Evolutionary conservation across 2,113 vertebrate genomes (phyloP), one percentile per base, ranked within the genome.

Genomic region (Telmatochromis sp.): DNA sequence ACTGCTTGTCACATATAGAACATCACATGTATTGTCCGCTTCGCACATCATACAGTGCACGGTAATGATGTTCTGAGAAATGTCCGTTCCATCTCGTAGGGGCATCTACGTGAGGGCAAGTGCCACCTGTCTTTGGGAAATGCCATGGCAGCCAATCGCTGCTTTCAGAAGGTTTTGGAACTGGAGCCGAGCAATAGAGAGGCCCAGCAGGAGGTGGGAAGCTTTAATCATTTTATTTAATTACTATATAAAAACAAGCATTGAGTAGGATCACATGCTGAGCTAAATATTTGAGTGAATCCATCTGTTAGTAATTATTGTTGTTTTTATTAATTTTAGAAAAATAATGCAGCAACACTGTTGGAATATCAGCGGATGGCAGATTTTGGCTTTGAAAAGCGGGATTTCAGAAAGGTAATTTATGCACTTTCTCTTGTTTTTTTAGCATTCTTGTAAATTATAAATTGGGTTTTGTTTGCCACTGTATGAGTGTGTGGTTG

Each of bases 101-200:
- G 98, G 81, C 98, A 99, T 79, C 96, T 99, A 8, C 97, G 98
- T 87, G 98, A 99, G 91, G 98, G 98, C 58, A 99, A 99, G 91
- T 99, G 98, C 91, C 98, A 99, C 86, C 94, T 99, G n/a, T 97
- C 97, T 31, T 93, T 99, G 45, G 98, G 98, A 51, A 98, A 99
- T 13, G 98, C 97, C 93, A 98, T 98, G 98, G 98, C 98, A 5
- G 98, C 98, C 3, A 97, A 95, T 88, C 98, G 98, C 87, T 98
- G 97, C 95, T 99, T 99, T 88, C 97, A 97, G 37, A 98, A 97
- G 87, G 98, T 98, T 84, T 86, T 98, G 84, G 98, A 99, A 87
- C 89, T 99, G 93, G 98, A 99, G 95, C 96, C 96, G 37, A 97
- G 95, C 93, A 98, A 97, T 19, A 85, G 93, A 92, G 98, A 97